phyloP scores from a whole-genome alignment of 2,888 invertebrate species.

The Electrophaes corylata region DNA sequence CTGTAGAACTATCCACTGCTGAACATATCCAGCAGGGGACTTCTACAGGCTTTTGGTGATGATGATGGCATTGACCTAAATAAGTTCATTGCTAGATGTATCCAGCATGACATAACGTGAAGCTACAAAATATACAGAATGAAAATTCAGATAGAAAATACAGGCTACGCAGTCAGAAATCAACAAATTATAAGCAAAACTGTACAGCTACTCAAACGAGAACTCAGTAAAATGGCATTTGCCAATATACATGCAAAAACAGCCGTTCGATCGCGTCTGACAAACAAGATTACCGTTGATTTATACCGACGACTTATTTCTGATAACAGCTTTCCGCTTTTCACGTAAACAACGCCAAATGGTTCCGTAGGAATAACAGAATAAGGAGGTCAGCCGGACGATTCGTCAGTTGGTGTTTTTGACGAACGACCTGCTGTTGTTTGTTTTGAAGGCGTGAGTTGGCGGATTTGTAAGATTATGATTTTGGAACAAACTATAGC shows the following conservation, averaged over 20 bases:
- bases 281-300: constrained; percentile 70
- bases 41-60: no score
- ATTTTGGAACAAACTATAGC: not conserved
- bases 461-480: constrained; percentile 12
- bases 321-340: constrained; percentile 68
- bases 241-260: constrained; percentile 53
- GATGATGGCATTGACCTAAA: no score
- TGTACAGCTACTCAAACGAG: constrained; percentile 28
- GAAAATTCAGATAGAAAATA: no score
- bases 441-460: constrained; percentile 28
- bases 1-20: no score
- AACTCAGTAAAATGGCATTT: constrained; percentile 35
- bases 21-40: no score
- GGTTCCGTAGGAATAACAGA: constrained; percentile 44
- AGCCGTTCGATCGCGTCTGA: constrained; percentile 59
- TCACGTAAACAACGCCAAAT: constrained; percentile 67
- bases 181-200: not conserved
- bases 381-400: constrained; percentile 45
- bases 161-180: not conserved
- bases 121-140: no score
- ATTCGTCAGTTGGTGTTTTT: constrained; percentile 41
- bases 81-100: no score
- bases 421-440: constrained; percentile 34
- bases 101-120: no score
- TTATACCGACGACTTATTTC: constrained; percentile 66